Evolutionary conservation across 2,888 invertebrate species (phyloP).

Genomic region (Helobdella robusta): DNA sequence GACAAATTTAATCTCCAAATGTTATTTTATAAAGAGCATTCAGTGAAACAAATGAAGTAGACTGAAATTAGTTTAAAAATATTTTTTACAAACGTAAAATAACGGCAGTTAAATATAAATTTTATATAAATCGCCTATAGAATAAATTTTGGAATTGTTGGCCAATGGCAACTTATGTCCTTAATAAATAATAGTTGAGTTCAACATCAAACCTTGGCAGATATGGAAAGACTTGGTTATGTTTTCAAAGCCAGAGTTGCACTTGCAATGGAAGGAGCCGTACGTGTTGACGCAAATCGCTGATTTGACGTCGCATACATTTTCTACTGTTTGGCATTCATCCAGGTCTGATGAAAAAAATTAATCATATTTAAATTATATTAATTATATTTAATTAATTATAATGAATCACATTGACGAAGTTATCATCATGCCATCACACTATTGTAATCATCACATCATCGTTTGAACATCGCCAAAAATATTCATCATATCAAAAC

Average conservation of each 20-base stretch:
- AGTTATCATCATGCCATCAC: too few species aligned
- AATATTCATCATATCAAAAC: too few species aligned
- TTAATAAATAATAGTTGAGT: not conserved
- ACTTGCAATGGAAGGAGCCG: not conserved
- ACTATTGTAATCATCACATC: too few species aligned
- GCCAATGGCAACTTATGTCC: not conserved
- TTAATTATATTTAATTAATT: too few species aligned
- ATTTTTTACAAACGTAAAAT: not conserved
- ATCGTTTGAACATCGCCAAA: too few species aligned
- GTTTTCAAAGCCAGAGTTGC: not conserved
- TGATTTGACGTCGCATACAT: constrained; percentile 3
- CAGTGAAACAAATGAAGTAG: not conserved
- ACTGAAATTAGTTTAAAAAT: not conserved
- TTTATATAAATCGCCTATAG: too few species aligned
- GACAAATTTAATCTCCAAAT: not conserved
- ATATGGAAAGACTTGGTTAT: not conserved
- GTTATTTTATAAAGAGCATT: not conserved
- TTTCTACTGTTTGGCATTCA: not conserved
- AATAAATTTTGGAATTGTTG: not conserved
- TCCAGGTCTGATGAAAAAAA: too few species aligned
- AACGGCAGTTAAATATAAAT: not conserved
- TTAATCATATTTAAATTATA: too few species aligned
- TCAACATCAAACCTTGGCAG: not conserved
- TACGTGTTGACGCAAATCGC: not conserved
- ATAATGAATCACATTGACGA: too few species aligned